Evolutionary conservation across 2,888 invertebrate species (phyloP), one percentile per base, ranked within the genome.

Genomic region (Cetonia aurata): DNA sequence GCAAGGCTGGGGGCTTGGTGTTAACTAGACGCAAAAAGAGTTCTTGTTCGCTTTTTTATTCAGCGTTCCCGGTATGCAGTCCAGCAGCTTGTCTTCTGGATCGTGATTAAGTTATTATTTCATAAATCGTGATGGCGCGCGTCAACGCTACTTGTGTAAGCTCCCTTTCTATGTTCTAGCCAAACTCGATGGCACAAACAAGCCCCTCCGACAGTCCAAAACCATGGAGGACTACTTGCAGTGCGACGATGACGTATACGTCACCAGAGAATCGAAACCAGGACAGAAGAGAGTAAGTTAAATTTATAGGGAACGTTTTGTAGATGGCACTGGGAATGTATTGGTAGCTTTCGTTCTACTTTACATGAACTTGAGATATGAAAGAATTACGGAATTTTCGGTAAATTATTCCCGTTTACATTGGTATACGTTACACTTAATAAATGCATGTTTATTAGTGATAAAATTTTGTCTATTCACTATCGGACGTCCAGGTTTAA

Each of bases 161-260:
- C 52, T 48, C 55, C 62, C 62, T 73, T 75, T 78, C 74, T 78
- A 72, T 80, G 86, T 89, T 89, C 25, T 88, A 97, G 98, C 96
- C 80, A 94, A 96, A 73, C 90, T 98, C 85, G 98, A 98, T 87
- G 98, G 98, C 73, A 91, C 94, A 77, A 92, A 87, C 82, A 93
- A 91, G 82, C 92, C 92, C 62, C 87, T 91, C 72, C 89, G 91
- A 72, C 88, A 92, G 72, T 88, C 89, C 71, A 87, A 90, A 79
- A 93, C 96, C 71, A 93, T 98, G 91, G 95, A 96, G 82, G 96
- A 97, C 84, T 98, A 95, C 89, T 89, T 98, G 74, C 95, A 96
- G 85, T 83, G 91, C 84, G 88, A 94, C 84, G 88, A 94, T 84
- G 94, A 95, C 79, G 96, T 90, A 89, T 88, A 87, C 77, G 88